Evolutionary conservation across 2,888 invertebrate genomes (phyloP).

Genomic region (Ametastegia equiseti): DNA sequence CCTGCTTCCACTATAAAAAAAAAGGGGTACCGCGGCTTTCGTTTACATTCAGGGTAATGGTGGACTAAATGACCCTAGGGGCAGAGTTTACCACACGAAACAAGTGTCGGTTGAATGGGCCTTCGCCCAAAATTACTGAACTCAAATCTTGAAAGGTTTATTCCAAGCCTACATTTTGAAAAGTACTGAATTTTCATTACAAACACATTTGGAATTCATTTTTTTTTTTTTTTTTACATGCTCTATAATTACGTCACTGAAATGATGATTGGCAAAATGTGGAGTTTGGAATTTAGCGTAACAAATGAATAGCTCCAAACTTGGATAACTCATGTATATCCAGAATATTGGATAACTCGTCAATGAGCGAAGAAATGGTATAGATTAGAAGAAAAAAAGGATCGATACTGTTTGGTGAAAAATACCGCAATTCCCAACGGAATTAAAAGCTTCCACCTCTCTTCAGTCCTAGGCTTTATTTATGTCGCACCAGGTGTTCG

Average conservation of each 20-base stretch:
- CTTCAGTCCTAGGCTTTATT: not conserved
- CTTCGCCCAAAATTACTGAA: not conserved
- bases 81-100: conserved; percentile 7
- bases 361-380: not conserved
- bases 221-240: too few relatives aligned
- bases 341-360: not conserved
- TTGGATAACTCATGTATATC: not conserved
- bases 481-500: not conserved
- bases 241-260: too few relatives aligned
- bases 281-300: not conserved
- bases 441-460: not conserved
- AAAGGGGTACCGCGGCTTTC: not conserved
- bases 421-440: not conserved
- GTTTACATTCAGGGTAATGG: conserved; percentile 5
- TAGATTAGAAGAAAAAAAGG: not conserved
- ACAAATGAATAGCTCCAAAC: not conserved
- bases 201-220: too few relatives aligned
- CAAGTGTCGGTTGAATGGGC: conserved; percentile 3
- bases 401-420: not conserved
- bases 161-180: not conserved
- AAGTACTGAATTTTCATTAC: not conserved
- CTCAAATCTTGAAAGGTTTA: not conserved
- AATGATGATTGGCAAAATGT: too few relatives aligned
- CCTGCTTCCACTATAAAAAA: not conserved
- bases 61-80: conserved; percentile 6